Base-by-base conservation (phyloP, 2,113 vertebrate genomes). In the Prunella fulvescens region DNA sequence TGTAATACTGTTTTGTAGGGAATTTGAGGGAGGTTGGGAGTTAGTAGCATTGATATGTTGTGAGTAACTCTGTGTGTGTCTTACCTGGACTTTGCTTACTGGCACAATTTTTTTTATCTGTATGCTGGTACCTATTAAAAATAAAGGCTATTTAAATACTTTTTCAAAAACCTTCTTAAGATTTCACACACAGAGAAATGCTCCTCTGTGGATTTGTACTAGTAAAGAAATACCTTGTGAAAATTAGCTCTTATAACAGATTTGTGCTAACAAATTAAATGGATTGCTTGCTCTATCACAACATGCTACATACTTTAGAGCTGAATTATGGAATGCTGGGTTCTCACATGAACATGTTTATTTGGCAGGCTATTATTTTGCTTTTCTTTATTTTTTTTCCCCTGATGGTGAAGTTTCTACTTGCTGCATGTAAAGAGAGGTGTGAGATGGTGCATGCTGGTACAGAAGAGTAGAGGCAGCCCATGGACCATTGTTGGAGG, bases 391-490 rank as follows among this genome's bases (percentile, higher is more conserved):
- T 66, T 78, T 4, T 67, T 92, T 91, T 66, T 39, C 31, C 19
- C 29, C 44, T 16, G 24, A 31, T 56, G 61, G 10, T 44, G 69
- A 47, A 62, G 81, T n/a, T 81, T 47, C 64, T 29, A 2, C 24
- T 87, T 0, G 0, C 24, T 69, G 7, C 0, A 0, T 25, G 7
- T 44, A 7, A 81, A 39, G 53, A 47, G 64, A 33, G 1, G 6
- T 23, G 33, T 2, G 11, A 54, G 70, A 50, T 3, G 3, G 31
- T 40, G 69, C 1, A 3, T 2, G 4, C 72, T 40, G 72, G 50
- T 82, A 37, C 45, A 18, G 45, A 54, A 73, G 60, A 54, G 37
- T n/a, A 70, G 87, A 26, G 22, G n/a, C 58, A 86, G 67, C 67
- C 47, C 6, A 14, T 0, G 4, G 53, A 26, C 57, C 18, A 1